Conservation (phyloP, 2,113 vertebrate species). For the Phyllostomus discolor region DNA sequence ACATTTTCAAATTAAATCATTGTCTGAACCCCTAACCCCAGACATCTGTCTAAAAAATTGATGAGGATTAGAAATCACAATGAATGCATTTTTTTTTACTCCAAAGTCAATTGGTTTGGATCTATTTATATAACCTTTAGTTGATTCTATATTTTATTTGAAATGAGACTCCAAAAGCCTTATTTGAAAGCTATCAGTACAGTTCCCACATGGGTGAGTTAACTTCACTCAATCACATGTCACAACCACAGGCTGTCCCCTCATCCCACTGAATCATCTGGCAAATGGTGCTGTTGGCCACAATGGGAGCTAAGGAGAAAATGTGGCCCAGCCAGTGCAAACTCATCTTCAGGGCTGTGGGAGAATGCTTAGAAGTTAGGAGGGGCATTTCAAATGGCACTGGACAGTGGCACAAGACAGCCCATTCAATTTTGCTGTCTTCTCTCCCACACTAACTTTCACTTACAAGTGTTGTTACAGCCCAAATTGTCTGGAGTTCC, state of each 20-base stretch:
- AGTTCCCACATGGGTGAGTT: constrained; percentile 41
- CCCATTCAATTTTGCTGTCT: not conserved
- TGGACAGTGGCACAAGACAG: not conserved
- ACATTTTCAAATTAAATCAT: constrained; percentile 35
- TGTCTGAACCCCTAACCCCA: not conserved
- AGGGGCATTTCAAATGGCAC: not conserved
- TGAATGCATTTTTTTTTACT: not conserved
- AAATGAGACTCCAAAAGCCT: constrained; percentile 36
- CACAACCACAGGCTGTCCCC: not conserved
- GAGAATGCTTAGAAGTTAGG: not conserved
- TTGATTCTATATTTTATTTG: constrained; percentile 44
- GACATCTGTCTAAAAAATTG: constrained; percentile 43
- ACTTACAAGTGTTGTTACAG: not conserved
- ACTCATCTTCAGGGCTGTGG: not conserved
- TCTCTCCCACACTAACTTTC: not conserved
- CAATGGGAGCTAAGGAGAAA: not conserved
- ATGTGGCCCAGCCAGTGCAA: not conserved
- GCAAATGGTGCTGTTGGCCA: constrained; percentile 7
- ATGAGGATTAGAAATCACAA: constrained; percentile 44
- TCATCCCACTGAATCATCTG: constrained; percentile 24
- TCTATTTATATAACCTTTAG: constrained; percentile 42
- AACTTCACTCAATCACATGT: constrained; percentile 24
- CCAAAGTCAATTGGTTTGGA: constrained; percentile 1
- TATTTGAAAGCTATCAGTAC: constrained; percentile 2
- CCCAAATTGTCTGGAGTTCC: not conserved